Base-by-base conservation (phyloP, 2,113 vertebrate genomes). In the Brachyistius frenatus region DNA sequence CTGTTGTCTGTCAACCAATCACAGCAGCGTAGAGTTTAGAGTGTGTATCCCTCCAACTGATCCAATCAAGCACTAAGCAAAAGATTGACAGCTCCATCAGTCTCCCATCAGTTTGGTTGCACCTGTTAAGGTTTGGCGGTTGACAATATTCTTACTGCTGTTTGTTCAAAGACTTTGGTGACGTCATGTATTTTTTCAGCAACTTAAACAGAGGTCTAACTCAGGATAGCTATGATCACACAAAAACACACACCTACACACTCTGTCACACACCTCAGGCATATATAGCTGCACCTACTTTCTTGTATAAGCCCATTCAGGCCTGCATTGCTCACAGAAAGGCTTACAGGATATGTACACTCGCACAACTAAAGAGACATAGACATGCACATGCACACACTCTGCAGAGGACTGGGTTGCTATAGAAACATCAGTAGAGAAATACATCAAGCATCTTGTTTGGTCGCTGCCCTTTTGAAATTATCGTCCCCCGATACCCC, bases 361-460 rank as follows among this genome's bases (percentile, higher is more conserved):
- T 60, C 33, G 13, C 64, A 60, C 31, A 31, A 33, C 37, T 37
- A 60, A 44, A 57, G 35, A 62, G 32, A 71, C 47, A n/a, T 7
- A 14, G 10, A 36, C 13, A 69, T 61, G 23, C 60, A 50, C 44
- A 46, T 47, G 47, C 68, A 66, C 58, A 67, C 57, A 30, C 39
- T 52, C 32, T 66, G 41, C 73, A 79, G 69, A 83, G 64, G 69
- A 73, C 55, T 49, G 3, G 58, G 85, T 88, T 88, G 78, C 87
- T 76, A 91, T 89, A 52, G 85, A 78, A 84, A 89, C 83, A 23
- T 75, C 46, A 73, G 49, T 49, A 13, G 61, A 83, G 61, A 56
- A 63, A 80, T 84, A 82, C 67, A 80, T 69, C 2, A 9, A 78
- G 78, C 68, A 76, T 86, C 73, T 85, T 89, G 86, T 91, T 88